Evolutionary conservation across 2,113 vertebrate species (phyloP).

Genomic region (rabbit (Oryctolagus cuniculus)): mOryCun1.1 NC_091432.1:114933501-114934000

Average conservation of each 20-base stretch:
- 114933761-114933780: not conserved
- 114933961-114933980: too few species aligned
- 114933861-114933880: too few species aligned
- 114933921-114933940: too few species aligned
- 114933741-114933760: not conserved
- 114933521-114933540: not conserved
- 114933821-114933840: too few species aligned
- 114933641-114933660: not conserved
- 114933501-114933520: not conserved
- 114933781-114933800: not conserved
- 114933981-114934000: too few species aligned
- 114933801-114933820: not conserved
- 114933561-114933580: not conserved
- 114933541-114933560: not conserved
- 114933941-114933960: too few species aligned
- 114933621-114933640: conserved; percentile 1
- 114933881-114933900: too few species aligned
- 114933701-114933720: not conserved
- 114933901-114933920: too few species aligned
- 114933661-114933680: not conserved
- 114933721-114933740: not conserved
- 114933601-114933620: not conserved
- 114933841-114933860: too few species aligned
- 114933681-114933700: not conserved
- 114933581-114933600: conserved; percentile 20